Base-by-base conservation (phyloP, 2,113 vertebrate species). In the Anarrhichthys ocellatus region DNA sequence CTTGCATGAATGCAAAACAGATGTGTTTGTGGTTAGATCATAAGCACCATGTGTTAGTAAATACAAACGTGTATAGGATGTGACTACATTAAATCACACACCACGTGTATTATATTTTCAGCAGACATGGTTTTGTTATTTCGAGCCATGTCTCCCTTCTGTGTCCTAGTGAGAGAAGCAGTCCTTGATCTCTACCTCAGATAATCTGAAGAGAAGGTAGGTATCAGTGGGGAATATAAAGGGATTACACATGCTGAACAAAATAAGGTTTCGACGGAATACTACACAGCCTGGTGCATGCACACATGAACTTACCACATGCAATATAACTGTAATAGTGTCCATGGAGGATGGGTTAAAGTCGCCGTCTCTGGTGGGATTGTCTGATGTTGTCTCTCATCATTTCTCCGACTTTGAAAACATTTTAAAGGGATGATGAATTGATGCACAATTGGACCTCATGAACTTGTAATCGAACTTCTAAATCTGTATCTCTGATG, bases 131-230 rank as follows among this genome's bases (percentile, higher is more conserved):
- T 63, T 83, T 85, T 24, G 50, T 54, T 69, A 46, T 76, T n/a
- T 29, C 18, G 10, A 83, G 77, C 70, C 56, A 4, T 70, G 63
- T 46, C 52, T 70, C 52, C 24, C 34, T 10, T 52, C 54, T n/a
- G 73, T 66, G 71, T 68, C 4, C 52, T 29, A 71, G 46, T 7
- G 56, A 76, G 80, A 65, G 48, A 40, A 86, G 59, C 73, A 22
- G 59, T 80, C 73, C 81, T 80, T 87, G 80, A 90, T 89, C 86
- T 84, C 73, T 88, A 78, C 78, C 88, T 91, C 87, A 81, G 93
- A 92, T 95, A 93, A 95, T 95, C 92, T 94, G 86, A 92, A 93
- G 93, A 92, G 89, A 93, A 94, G 92, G 92, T 95, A 90, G 92
- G 78, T 94, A 95, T 95, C 93, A 93, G 88, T 90, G 79, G 91